Evolutionary conservation across 2,113 vertebrate species (phyloP).

Genomic region (rabbit (Oryctolagus cuniculus)): mOryCun1.1 NC_091437.1:5797501-5798000

Average conservation of each 20-base stretch:
- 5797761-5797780: background rate
- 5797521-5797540: conserved; percentile 34
- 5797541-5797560: conserved; percentile 33
- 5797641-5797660: conserved; percentile 22
- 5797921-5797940: background rate
- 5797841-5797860: background rate
- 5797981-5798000: background rate
- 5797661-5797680: conserved; percentile 36
- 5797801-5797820: background rate
- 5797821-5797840: conserved; percentile 30
- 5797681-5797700: conserved; percentile 47
- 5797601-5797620: conserved; percentile 24
- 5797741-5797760: background rate
- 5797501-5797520: background rate
- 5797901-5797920: background rate
- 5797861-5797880: background rate
- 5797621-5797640: background rate
- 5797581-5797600: conserved; percentile 48
- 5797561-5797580: background rate
- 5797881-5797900: background rate
- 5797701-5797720: background rate
- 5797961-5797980: background rate
- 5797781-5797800: conserved; percentile 39
- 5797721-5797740: background rate
- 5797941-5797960: background rate